A percentile compares a stretch with the other conserved stretches of the same genome.
phyloP scores from a whole-genome alignment of 2,113 vertebrate genomes.

The Psilopsiagon aurifrons region DNA sequence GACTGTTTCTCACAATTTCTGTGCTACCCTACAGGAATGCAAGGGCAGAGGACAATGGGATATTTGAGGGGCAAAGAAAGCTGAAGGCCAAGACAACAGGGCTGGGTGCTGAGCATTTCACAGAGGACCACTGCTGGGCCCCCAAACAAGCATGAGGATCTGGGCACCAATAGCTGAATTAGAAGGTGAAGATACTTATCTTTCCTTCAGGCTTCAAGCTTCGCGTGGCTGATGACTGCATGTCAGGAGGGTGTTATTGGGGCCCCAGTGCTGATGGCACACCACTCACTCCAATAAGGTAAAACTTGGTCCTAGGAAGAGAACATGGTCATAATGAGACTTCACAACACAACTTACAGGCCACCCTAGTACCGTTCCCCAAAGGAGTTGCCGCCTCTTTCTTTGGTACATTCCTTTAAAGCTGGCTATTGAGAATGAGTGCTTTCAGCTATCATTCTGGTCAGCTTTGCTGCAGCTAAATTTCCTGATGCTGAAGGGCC shows the following conservation, averaged over 20 bases:
- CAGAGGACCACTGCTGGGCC: neutral
- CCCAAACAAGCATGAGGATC: neutral
- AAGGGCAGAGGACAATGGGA: neutral
- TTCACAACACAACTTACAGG: neutral
- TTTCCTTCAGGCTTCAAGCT: neutral
- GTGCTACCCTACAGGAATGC: neutral
- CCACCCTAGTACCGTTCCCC: neutral
- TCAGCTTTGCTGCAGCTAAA: neutral
- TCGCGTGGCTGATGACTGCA: neutral
- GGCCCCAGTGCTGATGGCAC: rapidly evolving
- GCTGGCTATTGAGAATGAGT: neutral
- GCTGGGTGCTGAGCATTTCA: neutral
- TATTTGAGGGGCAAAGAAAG: neutral
- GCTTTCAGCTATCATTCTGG: neutral
- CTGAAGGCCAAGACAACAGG: neutral
- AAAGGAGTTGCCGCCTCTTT: neutral
- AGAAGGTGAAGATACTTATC: neutral
- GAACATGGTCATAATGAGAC: neutral
- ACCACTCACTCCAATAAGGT: rapidly evolving
- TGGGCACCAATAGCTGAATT: neutral
- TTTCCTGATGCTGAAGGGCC: neutral
- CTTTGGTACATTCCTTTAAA: neutral
- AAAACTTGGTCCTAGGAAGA: neutral
- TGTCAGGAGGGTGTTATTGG: neutral
- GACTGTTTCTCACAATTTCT: neutral